Conservation (phyloP, 2,888 invertebrate species). For the Holacanthella duospinosa region DNA sequence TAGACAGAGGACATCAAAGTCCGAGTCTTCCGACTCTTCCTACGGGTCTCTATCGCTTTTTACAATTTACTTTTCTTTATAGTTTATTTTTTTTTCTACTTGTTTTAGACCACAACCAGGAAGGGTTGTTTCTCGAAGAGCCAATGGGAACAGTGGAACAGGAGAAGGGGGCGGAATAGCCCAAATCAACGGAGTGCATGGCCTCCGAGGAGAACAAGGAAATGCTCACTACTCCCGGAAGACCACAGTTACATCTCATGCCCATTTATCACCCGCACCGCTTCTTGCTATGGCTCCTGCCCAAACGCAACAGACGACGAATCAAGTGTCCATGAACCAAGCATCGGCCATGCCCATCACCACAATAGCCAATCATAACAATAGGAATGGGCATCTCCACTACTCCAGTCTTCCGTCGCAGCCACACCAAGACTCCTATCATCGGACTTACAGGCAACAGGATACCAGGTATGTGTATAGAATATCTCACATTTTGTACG, state of each 20-base stretch:
- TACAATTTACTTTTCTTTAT: too few species aligned
- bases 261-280: slow-evolving; percentile 28
- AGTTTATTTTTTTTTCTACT: not conserved
- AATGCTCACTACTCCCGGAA: too few species aligned
- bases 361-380: slow-evolving; percentile 9
- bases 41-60: not conserved
- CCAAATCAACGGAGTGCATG: not conserved
- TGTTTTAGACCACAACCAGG: not conserved
- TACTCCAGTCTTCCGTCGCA: slow-evolving; percentile 20
- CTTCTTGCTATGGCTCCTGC: slow-evolving; percentile 29
- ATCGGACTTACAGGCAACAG: slow-evolving; percentile 2
- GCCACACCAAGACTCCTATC: slow-evolving; percentile 21
- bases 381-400: slow-evolving; percentile 28
- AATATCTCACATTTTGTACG: too few species aligned
- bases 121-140: not conserved
- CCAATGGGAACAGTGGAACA: slow-evolving; percentile 20
- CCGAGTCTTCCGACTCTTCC: slow-evolving; percentile 9
- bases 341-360: slow-evolving; percentile 15
- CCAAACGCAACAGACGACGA: slow-evolving; percentile 16
- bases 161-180: slow-evolving; percentile 15
- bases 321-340: slow-evolving; percentile 25
- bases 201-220: not conserved
- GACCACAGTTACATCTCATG: slow-evolving; percentile 26
- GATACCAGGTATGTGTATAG: not conserved
- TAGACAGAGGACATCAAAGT: slow-evolving; percentile 34